Base-by-base conservation (phyloP, 2,113 vertebrate species). In the Miniopterus natalensis region DNA sequence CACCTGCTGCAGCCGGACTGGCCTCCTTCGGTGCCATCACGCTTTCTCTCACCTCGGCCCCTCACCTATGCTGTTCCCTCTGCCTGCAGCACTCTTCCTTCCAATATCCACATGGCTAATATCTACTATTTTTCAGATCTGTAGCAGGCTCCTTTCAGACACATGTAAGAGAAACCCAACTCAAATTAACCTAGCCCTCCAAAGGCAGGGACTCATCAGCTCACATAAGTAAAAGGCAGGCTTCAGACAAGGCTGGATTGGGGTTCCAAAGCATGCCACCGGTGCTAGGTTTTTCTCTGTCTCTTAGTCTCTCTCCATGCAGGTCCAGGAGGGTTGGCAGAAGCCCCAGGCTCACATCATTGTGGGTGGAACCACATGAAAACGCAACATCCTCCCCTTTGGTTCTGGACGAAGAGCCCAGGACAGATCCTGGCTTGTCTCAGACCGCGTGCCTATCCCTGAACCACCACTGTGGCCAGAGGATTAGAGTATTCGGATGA, bases 301-400 rank as follows among this genome's bases (percentile, higher is more conserved):
- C 63, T 70, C 45, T 27, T n/a, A 9, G 7, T 65, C 84, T 90
- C 36, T 57, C 49, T 74, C 49, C 15, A 1, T 1, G 13, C 15
- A 15, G 21, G 31, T 25, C 6, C 49, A 51, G 23, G 29, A 15
- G 21, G 27, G 12, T 25, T 75, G 23, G 68, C 45, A 51, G 84
- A 81, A 88, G 47, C 29, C n/a, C 27, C 1, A 1, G 45, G 5
- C n/a, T 20, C 27, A 36, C 0, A 0, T 1, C 3, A 65, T 15
- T 51, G 14, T 1, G 6, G 20, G 6, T 6, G 6, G 68, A 66
- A 47, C 45, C 18, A 27, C 4, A 0, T 1, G 40, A 47, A 25
- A 87, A 66, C 53, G 14, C 0, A n/a, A 3, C 1, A 11, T n/a
- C 65, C 55, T 51, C 11, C 25, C 75, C 15, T n/a, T 1, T 25